Evolutionary conservation across 2,888 invertebrate species (phyloP).

Genomic region (Acheta domesticus): DNA sequence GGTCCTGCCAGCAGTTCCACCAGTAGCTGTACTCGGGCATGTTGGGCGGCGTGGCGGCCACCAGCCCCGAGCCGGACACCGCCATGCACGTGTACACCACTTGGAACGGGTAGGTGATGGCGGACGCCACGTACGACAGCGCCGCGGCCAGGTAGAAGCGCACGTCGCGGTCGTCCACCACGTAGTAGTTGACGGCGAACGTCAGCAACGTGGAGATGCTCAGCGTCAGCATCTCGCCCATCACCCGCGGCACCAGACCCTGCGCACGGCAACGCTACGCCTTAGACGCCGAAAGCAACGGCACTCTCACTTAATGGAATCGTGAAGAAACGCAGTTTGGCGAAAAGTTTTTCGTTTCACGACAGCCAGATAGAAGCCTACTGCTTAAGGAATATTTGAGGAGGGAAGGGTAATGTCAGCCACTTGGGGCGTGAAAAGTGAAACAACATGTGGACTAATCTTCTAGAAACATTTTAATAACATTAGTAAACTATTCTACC

Average conservation of each 20-base stretch:
- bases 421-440: too few species aligned
- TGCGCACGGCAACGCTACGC: background rate
- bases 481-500: too few species aligned
- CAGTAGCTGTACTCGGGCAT: background rate
- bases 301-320: too few species aligned
- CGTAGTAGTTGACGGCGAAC: slow-evolving; percentile 7
- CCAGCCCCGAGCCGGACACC: background rate
- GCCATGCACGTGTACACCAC: background rate
- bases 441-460: too few species aligned
- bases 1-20: background rate
- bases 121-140: background rate
- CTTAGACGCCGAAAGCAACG: too few species aligned
- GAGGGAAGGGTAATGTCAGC: too few species aligned
- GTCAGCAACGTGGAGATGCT: background rate
- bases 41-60: background rate
- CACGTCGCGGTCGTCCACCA: background rate
- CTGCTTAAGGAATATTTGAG: too few species aligned
- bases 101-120: slow-evolving; percentile 1
- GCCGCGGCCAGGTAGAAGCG: background rate
- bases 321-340: too few species aligned
- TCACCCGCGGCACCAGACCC: background rate
- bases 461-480: too few species aligned
- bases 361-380: too few species aligned
- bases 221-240: background rate
- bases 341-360: too few species aligned